Percentiles rank a stretch among this genome's conserved stretches.
Evolutionary conservation across 2,113 vertebrate genomes (phyloP).

Genomic region (Mormyrus lacerda): DNA sequence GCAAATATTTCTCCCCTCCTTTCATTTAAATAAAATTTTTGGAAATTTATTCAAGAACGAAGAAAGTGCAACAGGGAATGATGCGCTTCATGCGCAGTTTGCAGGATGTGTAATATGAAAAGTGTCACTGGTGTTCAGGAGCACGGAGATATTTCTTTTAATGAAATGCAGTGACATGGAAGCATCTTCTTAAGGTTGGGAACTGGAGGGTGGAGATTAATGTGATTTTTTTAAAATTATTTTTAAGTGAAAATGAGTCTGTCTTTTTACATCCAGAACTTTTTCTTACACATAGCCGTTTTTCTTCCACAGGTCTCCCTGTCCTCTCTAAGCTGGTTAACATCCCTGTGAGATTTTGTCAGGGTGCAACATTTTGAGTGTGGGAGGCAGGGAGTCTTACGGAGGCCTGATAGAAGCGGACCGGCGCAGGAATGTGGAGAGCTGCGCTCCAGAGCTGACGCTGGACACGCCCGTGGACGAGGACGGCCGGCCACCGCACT

Average conservation of each 20-base stretch:
- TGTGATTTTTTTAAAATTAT: background rate
- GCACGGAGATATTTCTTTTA: background rate
- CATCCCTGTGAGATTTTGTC: background rate
- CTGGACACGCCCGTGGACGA: background rate
- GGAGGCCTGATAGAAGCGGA: too few relatives aligned
- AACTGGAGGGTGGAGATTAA: background rate
- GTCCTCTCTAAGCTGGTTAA: background rate
- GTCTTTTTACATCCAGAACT: background rate
- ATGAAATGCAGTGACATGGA: background rate
- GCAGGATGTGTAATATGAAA: background rate
- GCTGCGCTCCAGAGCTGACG: background rate
- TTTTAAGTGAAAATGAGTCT: background rate
- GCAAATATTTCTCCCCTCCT: background rate
- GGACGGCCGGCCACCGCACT: background rate
- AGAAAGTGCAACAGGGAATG: background rate
- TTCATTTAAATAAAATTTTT: background rate
- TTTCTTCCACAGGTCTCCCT: background rate
- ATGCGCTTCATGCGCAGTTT: background rate
- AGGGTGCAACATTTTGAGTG: background rate
- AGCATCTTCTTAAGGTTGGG: background rate
- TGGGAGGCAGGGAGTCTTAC: background rate
- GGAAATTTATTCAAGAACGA: background rate
- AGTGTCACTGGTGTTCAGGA: background rate
- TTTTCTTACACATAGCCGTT: background rate
- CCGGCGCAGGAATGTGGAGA: background rate